Base-by-base conservation (phyloP, 2,113 vertebrate genomes). In the Lampris incognitus region DNA sequence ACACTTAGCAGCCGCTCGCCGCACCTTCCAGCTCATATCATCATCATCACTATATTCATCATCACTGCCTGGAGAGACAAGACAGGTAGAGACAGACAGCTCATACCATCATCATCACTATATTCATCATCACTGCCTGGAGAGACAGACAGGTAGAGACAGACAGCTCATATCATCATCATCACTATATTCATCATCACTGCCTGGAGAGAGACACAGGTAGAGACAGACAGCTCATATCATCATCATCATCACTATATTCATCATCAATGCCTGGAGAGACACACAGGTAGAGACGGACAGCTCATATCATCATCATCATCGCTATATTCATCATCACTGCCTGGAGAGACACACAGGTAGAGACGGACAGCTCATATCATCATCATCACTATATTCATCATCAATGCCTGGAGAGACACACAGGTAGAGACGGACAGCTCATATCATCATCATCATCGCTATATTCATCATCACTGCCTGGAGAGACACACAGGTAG, bases 11-110 rank as follows among this genome's bases (percentile, higher is more conserved):
- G 96, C 97, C 50, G 98, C 97, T 46, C 97, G 95, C 3, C 98
- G 95, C 73, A 99, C 98, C 94, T 99, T 99, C 98, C 98, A 99
- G 87, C 98, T 99, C 97, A 99, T 99, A 91, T 99, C 98, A 75
- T 99, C 98, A 49, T 99, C 98, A 54, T 99, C 98, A 39, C 98
- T 99, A 89, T 99, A 99, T 89, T 99, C 97, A 71, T 99, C 98
- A 58, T 99, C 98, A 0, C 98, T 99, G 76, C 98, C 97, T 99
- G 87, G 37, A 71, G 36, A 13, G 1, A 36, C 60, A 6, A 5
- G 1, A 71, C 5, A 39, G 39, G 5, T 41, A 1, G 4, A 4
- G n/a, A 5, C 48, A 54, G 24, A 24, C 24, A 39, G 36, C 9
- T 54, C 54, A 13, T 56, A 24, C 8, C 54, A 56, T 51, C 3